Conservation (phyloP, 2,888 invertebrate genomes). For the Drosophila formosana region DNA sequence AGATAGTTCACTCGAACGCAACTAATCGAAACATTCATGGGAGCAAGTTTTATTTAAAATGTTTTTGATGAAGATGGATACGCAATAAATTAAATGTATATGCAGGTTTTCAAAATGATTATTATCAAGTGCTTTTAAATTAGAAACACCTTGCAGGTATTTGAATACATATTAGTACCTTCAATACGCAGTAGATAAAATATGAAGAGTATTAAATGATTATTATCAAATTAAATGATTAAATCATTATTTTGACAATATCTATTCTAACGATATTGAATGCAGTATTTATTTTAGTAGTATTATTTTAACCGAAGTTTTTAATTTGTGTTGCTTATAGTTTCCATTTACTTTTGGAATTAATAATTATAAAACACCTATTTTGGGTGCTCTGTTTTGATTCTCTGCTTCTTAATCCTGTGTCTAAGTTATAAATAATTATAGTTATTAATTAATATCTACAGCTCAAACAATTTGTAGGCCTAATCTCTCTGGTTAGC, state of each 20-base stretch:
- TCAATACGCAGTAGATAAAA: too few species aligned
- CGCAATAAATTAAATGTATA: not conserved
- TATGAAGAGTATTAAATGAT: too few species aligned
- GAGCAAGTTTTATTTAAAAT: conserved; percentile 21
- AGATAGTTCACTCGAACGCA: conserved; percentile 41
- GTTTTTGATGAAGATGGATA: conserved; percentile 6
- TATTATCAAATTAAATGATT: too few species aligned
- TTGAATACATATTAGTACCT: not conserved
- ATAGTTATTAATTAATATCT: conserved; percentile 32
- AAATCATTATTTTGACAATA: too few species aligned
- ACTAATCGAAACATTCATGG: conserved; percentile 66
- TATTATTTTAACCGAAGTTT: not conserved
- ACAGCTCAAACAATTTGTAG: conserved; percentile 1
- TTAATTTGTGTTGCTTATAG: too few species aligned
- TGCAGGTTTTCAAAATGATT: not conserved
- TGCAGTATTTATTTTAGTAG: too few species aligned
- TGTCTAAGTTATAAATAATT: not conserved
- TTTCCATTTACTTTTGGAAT: too few species aligned
- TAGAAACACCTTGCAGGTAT: not conserved
- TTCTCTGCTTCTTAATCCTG: not conserved
- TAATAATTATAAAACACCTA: not conserved
- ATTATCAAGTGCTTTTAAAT: not conserved
- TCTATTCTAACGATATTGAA: too few species aligned
- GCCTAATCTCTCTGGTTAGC: conserved; percentile 35
- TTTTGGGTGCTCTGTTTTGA: not conserved